A percentile compares a stretch with the other conserved stretches of the same genome.
These are phyloP conservation scores for Tetranychus urticae DNA, from an alignment of 1,140 invertebrate genomes.

Conservation along the genomic window DNA sequence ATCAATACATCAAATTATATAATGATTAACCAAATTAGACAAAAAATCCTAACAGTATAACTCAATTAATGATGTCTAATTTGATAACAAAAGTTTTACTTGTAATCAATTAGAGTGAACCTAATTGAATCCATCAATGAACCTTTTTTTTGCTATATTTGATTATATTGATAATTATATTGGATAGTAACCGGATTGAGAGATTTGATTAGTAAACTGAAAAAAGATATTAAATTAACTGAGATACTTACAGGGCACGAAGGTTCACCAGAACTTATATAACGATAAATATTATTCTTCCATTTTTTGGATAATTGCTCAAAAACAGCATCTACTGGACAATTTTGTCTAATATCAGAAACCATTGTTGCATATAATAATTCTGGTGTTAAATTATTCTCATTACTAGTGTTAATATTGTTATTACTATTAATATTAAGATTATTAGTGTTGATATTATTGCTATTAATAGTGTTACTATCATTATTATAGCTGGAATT, in stretches of 20 bases:
- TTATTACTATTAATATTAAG: not conserved
- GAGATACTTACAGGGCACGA: conserved; percentile 9
- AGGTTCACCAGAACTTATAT: conserved; percentile 8
- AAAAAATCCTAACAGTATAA: no score
- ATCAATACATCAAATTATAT: not conserved
- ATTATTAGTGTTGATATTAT: not conserved
- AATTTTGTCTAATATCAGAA: conserved; percentile 12
- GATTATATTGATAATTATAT: not conserved
- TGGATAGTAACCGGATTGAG: not conserved
- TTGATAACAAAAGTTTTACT: not conserved
- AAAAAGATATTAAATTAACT: not conserved
- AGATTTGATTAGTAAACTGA: not conserved
- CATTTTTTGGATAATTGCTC: not conserved
- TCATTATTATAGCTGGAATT: not conserved
- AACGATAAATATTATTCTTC: conserved; percentile 8
- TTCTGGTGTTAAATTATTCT: conserved; percentile 1
- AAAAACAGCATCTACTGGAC: conserved; percentile 10
- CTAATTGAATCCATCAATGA: not conserved
- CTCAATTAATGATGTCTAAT: not conserved
- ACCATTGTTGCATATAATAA: conserved; percentile 13
- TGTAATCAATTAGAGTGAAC: not conserved
- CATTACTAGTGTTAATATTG: not conserved
- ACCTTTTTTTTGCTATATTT: not conserved
- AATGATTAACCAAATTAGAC: not conserved
- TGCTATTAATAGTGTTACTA: not conserved